These are phyloP conservation scores for Phrynocephalus versicolor DNA, from an alignment of 2,113 vertebrate species.

Conservation along the genomic window DNA sequence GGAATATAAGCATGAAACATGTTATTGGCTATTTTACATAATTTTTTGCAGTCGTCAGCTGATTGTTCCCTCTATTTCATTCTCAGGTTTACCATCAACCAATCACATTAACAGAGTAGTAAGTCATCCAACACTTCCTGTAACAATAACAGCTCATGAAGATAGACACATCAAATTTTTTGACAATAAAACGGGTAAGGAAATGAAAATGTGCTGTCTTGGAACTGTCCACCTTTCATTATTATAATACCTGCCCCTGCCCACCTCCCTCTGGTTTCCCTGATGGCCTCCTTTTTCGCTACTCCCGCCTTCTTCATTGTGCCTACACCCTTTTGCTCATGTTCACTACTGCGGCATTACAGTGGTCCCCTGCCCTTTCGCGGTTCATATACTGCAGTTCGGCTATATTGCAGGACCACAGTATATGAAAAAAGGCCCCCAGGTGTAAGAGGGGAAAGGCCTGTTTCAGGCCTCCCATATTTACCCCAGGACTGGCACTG, in stretches of 20 bases:
- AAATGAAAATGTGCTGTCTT: constrained; percentile 4
- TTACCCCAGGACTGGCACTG: too few species aligned
- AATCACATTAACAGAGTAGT: constrained; percentile 97
- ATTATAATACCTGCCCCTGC: not conserved
- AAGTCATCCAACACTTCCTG: constrained; percentile 95
- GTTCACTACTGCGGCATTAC: too few species aligned
- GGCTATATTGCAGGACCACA: too few species aligned
- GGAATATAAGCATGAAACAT: not conserved
- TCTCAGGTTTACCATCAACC: constrained; percentile 81
- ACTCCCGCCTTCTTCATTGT: not conserved
- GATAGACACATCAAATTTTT: constrained; percentile 98
- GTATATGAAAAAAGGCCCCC: too few species aligned
- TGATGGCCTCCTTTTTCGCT: not conserved
- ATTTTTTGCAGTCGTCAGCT: constrained; percentile 10
- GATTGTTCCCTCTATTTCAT: constrained; percentile 28
- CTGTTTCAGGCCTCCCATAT: too few species aligned
- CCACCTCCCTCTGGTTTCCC: too few species aligned
- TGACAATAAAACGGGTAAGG: constrained; percentile 97
- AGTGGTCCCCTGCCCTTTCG: too few species aligned
- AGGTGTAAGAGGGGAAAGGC: too few species aligned
- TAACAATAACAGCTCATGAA: constrained; percentile 97
- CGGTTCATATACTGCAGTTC: too few species aligned
- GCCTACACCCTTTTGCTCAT: not conserved
- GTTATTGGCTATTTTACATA: not conserved
- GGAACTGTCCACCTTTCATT: not conserved